phyloP scores from a whole-genome alignment of 1,140 invertebrate genomes.

The Colletes gigas region DNA sequence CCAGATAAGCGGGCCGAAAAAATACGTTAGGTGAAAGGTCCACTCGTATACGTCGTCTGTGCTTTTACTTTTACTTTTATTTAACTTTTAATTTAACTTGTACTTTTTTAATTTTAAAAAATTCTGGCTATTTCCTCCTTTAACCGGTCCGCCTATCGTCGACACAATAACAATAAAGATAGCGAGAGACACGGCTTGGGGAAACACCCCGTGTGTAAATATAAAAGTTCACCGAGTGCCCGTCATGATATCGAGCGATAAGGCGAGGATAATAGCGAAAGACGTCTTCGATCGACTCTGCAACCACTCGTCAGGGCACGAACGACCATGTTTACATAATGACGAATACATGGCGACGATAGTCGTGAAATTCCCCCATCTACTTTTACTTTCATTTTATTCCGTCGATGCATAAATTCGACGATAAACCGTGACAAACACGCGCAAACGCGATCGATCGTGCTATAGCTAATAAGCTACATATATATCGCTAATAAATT shows the following conservation, averaged over 20 bases:
- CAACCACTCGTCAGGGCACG: background rate
- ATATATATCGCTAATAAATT: too few relatives aligned
- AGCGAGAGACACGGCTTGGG: background rate
- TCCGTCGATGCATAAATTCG: too few relatives aligned
- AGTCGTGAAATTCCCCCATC: background rate
- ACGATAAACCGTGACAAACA: too few relatives aligned
- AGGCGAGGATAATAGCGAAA: conserved; percentile 11
- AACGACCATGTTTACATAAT: conserved; percentile 23
- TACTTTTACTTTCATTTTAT: too few relatives aligned
- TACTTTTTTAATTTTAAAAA: background rate
- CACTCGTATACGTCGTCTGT: too few relatives aligned
- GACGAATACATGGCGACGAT: conserved; percentile 5
- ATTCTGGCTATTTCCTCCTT: background rate
- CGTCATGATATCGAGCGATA: conserved; percentile 13
- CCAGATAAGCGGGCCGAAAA: too few relatives aligned
- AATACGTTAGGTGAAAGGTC: too few relatives aligned
- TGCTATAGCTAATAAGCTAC: too few relatives aligned
- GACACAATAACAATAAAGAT: conserved; percentile 19
- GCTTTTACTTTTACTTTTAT: too few relatives aligned
- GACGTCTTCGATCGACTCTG: conserved; percentile 16
- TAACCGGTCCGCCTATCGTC: conserved; percentile 9
- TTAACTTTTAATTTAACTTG: background rate
- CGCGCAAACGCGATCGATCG: too few relatives aligned
- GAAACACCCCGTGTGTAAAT: conserved; percentile 14
- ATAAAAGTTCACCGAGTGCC: conserved; percentile 20